Percentiles rank a stretch among this genome's conserved stretches.
Evolutionary conservation across 2,113 vertebrate genomes (phyloP).

Genomic region (Anguilla rostrata): DNA sequence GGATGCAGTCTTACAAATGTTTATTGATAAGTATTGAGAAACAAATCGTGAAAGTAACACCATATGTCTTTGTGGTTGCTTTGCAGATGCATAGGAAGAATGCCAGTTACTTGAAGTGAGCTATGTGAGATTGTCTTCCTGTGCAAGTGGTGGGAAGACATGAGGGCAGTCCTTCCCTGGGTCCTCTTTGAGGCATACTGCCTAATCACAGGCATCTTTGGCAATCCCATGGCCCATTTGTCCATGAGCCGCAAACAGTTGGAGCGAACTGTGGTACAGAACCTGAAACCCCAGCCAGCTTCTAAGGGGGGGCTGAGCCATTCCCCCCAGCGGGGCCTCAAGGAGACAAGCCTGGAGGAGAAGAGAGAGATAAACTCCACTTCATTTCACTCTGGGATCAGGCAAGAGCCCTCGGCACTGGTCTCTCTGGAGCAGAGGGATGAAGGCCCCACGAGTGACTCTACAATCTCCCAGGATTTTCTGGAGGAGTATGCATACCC

Average conservation of each 20-base stretch:
- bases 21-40: not conserved
- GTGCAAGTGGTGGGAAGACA: slow-evolving; percentile 85
- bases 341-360: slow-evolving; percentile 74
- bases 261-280: slow-evolving; percentile 23
- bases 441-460: slow-evolving; percentile 73
- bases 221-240: slow-evolving; percentile 80
- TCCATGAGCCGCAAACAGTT: slow-evolving; percentile 70
- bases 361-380: slow-evolving; percentile 73
- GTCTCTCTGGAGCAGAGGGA: slow-evolving; percentile 70
- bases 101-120: slow-evolving; percentile 70
- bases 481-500: slow-evolving; percentile 92
- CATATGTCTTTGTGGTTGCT: slow-evolving; percentile 40
- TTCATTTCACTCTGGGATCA: slow-evolving; percentile 46
- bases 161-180: slow-evolving; percentile 80
- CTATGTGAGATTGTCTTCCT: slow-evolving; percentile 81
- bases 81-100: slow-evolving; percentile 68
- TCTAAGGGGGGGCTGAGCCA: slow-evolving; percentile 67
- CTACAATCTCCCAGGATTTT: slow-evolving; percentile 74
- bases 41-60: not conserved
- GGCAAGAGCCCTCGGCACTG: slow-evolving; percentile 71
- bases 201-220: slow-evolving; percentile 78
- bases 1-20: too few species aligned
- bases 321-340: slow-evolving; percentile 65
- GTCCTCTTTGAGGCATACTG: slow-evolving; percentile 86
- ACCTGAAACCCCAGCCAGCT: slow-evolving; percentile 28